These are phyloP conservation scores for Athetis lepigone DNA, from an alignment of 2,888 invertebrate genomes.

Conservation along the genomic window DNA sequence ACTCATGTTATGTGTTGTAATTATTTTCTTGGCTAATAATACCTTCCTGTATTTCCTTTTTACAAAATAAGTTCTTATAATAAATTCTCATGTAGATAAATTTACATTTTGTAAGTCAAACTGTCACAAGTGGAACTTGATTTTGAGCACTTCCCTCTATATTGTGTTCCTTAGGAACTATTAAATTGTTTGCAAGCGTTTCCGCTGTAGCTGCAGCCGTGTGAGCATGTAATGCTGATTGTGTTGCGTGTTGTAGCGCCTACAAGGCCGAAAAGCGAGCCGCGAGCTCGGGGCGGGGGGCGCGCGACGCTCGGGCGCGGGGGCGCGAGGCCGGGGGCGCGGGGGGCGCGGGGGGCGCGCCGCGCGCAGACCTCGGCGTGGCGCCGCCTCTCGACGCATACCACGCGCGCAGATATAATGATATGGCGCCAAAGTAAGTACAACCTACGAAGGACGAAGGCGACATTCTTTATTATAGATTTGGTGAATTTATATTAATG, in stretches of 20 bases:
- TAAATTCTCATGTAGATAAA: neutral
- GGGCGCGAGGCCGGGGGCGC: constrained; percentile 52
- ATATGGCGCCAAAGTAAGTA: constrained; percentile 97
- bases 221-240: neutral
- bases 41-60: constrained; percentile 15
- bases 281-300: constrained; percentile 66
- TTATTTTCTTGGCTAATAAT: no score
- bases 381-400: constrained; percentile 90
- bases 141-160: neutral
- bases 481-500: no score
- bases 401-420: constrained; percentile 94
- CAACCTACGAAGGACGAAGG: no score
- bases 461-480: no score
- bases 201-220: neutral
- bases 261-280: constrained; percentile 86
- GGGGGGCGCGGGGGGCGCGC: constrained; percentile 68
- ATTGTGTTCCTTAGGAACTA: neutral
- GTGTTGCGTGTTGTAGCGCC: constrained; percentile 73
- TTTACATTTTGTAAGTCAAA: constrained; percentile 7
- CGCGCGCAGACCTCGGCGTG: constrained; percentile 85
- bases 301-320: constrained; percentile 46
- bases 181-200: neutral
- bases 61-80: neutral
- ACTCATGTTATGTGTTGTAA: neutral
- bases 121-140: constrained; percentile 7